Base-by-base conservation (phyloP, 2,888 invertebrate species). In the Athalia circularis region DNA sequence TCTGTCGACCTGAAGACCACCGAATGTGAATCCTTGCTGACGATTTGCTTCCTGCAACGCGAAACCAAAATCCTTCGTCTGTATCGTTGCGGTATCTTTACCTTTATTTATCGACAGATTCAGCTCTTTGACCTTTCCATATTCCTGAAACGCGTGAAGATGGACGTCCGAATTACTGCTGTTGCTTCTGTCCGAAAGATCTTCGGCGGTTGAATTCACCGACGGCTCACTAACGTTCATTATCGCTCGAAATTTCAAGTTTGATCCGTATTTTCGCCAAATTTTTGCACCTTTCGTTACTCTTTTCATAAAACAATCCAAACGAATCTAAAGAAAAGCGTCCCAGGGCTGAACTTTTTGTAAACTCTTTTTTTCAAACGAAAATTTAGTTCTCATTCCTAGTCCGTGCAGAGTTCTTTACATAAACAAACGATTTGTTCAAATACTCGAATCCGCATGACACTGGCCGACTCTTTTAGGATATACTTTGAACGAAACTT, bases 141-240 rank as follows among this genome's bases (percentile, higher is more conserved):
- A 88, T 48, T 86, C 87, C 65, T 86, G 86, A 64, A 85, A 89
- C 5, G 83, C 83, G 61, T 86, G 82, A 5, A 87, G 75, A 3
- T 88, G 86, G 4, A 82, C 82, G 15, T 88, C 88, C 65, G 86
- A 88, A 59, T 87, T 85, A 29, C 85, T 86, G 72, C 85, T 85
- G 7, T 86, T 84, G 80, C 86, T 86, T 48, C 85, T 82, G 13
- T 87, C 87, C 45, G 86, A 86, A 61, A 86, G 79, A 5, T 86
- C 85, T 47, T 86, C 87, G 43, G 82, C 82, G 50, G 82, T 77
- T 54, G 81, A 67, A 7, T 85, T 52, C 15, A 13, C 75, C 75
- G 75, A 50, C 75, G 75, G 75, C 50, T 75, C 75, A 64, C 50
- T 75, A 15, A 45, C 75, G 59, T 62, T 64, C 75, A 75, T 75